A percentile compares a stretch with the other conserved stretches of the same genome.
These are phyloP conservation scores for Acanthosepion esculentum DNA, from an alignment of 2,888 invertebrate species.

Conservation along the genomic window DNA sequence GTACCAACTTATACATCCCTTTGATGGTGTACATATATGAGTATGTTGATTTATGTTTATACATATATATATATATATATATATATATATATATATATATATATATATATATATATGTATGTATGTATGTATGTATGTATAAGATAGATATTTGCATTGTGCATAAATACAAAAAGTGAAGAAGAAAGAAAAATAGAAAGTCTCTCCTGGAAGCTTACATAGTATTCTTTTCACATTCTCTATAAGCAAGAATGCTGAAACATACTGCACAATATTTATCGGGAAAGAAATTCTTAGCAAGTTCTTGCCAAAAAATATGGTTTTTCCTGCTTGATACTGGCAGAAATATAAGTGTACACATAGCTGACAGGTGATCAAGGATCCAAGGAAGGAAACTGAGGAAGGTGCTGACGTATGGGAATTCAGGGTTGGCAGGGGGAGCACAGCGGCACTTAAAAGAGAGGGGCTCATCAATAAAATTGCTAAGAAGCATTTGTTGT, in stretches of 20 bases:
- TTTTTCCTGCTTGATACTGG: background rate
- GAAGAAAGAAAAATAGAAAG: background rate
- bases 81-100: conserved; percentile 33
- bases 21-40: too few relatives aligned
- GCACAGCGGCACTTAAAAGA: background rate
- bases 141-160: background rate
- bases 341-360: background rate
- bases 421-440: background rate
- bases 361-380: conserved; percentile 21
- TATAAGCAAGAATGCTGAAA: conserved; percentile 9
- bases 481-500: background rate
- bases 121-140: background rate
- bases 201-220: background rate
- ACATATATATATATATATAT: background rate
- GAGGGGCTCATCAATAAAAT: background rate
- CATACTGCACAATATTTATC: conserved; percentile 8
- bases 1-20: too few relatives aligned
- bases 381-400: background rate
- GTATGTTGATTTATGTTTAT: background rate
- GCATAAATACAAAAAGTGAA: background rate
- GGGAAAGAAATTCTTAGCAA: background rate
- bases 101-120: background rate
- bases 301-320: background rate
- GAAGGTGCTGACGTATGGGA: background rate
- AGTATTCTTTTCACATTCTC: conserved; percentile 9